Base-by-base conservation (phyloP, 1,140 invertebrate genomes). In the Pseudomyrmex gracilis region DNA sequence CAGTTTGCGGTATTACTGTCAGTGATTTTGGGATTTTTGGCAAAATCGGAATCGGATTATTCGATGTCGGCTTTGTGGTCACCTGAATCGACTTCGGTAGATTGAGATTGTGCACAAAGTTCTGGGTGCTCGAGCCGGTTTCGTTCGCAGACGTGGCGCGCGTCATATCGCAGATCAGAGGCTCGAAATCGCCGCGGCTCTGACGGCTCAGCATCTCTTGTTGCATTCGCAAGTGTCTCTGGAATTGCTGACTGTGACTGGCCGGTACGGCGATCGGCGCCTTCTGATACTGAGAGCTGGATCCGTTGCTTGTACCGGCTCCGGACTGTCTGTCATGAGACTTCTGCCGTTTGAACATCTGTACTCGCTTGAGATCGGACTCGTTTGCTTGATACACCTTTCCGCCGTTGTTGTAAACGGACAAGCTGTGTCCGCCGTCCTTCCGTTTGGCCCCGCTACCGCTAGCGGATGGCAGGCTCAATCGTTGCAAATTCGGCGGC, bases 11-110 rank as follows among this genome's bases (percentile, higher is more conserved):
- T 86, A 97, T 97, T 71, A 97, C 96, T 2, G 96, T 97, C 58
- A 97, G 90, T 1, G 96, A 97, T 91, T 97, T 97, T 12, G 97
- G 97, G 89, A 97, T 97, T 93, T 96, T 97, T 61, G 97, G 96
- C 93, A 97, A 93, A 82, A 93, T 93, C 77, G 93, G 92, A 82
- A 94, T 93, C 49, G 92, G 90, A 80, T 87, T 90, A 20, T 89
- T 82, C 73, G 57, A 77, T 9, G 76, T 58, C 22, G 76, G 66
- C 85, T 94, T 94, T 0, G 94, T 94, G 22, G 94, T 94, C 47
- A 94, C 94, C 74, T 94, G 94, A 84, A 94, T 94, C 5, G 93
- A 94, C 77, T 94, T 94, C 4, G 94, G 94, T 73, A 94, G 84
- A 83, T 94, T 94, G 45, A 94, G 78, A 76, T 93, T 93, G 24